phyloP scores from a whole-genome alignment of 1,140 invertebrate species.

The Caenorhabditis latens region DNA sequence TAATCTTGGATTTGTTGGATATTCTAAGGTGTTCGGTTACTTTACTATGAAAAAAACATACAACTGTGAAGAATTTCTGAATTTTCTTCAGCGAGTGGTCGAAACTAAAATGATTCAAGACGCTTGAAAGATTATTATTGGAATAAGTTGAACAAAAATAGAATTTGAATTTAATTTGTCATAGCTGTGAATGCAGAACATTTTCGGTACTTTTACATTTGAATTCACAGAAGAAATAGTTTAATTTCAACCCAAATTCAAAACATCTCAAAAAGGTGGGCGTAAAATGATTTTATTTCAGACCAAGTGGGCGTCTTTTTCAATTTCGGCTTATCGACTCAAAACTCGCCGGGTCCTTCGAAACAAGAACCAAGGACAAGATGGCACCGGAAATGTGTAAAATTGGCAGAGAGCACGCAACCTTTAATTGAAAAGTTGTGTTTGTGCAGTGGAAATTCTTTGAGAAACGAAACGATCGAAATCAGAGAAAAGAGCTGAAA shows the following conservation, averaged over 20 bases:
- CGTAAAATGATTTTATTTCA: background rate
- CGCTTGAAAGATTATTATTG: too few relatives aligned
- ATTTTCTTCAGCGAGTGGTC: too few relatives aligned
- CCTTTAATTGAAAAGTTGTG: constrained; percentile 48
- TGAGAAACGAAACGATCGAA: background rate
- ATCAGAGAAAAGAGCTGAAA: background rate
- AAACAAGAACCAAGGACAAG: constrained; percentile 12
- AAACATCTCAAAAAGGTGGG: background rate
- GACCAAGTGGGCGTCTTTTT: constrained; percentile 16
- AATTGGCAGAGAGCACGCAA: constrained; percentile 22
- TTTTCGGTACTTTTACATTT: too few relatives aligned
- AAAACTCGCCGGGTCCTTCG: background rate
- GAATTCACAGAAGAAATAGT: background rate
- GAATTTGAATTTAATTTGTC: too few relatives aligned
- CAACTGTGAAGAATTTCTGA: too few relatives aligned
- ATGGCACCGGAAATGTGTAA: constrained; percentile 49
- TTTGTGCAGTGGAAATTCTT: background rate
- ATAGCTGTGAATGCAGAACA: too few relatives aligned
- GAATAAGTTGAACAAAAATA: too few relatives aligned
- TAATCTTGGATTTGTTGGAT: background rate
- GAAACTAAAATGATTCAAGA: too few relatives aligned
- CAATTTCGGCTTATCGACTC: background rate
- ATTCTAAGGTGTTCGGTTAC: too few relatives aligned
- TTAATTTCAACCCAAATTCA: background rate
- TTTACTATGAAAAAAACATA: too few relatives aligned